phyloP scores from a whole-genome alignment of 2,113 vertebrate genomes.

The Deroptyus accipitrinus region DNA sequence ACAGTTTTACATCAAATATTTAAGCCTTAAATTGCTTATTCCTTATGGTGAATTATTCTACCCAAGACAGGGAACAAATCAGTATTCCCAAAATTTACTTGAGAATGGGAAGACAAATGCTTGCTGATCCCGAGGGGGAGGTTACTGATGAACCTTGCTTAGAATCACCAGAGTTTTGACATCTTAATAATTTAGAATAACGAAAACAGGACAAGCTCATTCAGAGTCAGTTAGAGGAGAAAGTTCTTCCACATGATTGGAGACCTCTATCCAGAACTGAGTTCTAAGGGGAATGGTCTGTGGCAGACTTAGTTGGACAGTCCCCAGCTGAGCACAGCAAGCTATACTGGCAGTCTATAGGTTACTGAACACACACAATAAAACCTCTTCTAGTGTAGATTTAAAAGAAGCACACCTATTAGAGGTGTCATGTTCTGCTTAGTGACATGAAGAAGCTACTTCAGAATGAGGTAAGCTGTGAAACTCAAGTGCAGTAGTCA shows the following conservation, averaged over 20 bases:
- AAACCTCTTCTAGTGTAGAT: not conserved
- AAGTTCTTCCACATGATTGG: not conserved
- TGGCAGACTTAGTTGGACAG: not conserved
- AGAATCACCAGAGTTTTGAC: not conserved
- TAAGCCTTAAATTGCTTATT: not conserved
- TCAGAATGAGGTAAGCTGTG: not conserved
- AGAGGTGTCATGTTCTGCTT: not conserved
- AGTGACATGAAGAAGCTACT: not conserved
- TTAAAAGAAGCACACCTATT: not conserved
- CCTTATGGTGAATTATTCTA: not conserved
- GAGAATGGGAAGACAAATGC: not conserved
- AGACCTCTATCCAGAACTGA: not conserved
- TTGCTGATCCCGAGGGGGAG: not conserved
- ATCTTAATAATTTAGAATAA: not conserved
- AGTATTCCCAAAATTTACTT: not conserved
- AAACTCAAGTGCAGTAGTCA: not conserved
- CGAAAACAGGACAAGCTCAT: not conserved
- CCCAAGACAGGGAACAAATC: not conserved
- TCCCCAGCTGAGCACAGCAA: not conserved
- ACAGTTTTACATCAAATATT: not conserved
- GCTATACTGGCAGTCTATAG: not conserved
- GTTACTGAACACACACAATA: not conserved
- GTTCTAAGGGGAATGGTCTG: not conserved
- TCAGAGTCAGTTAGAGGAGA: not conserved
- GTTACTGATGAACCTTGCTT: not conserved